These are phyloP conservation scores for Drosophila bocki DNA, from an alignment of 1,140 invertebrate species.

Conservation along the genomic window DNA sequence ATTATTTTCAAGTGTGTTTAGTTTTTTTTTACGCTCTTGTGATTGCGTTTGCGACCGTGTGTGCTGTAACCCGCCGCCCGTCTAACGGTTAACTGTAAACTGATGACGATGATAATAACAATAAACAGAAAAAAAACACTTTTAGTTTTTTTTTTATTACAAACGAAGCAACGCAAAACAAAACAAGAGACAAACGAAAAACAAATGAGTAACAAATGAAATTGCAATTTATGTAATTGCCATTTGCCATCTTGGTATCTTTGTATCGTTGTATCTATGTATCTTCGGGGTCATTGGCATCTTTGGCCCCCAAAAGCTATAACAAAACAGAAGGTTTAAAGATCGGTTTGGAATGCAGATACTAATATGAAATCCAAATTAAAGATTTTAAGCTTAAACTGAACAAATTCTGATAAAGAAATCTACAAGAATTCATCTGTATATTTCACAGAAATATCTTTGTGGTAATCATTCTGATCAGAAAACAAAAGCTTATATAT, in stretches of 20 bases:
- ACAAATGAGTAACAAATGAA: slow-evolving; percentile 60
- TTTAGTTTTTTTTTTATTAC: slow-evolving; percentile 33
- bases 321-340: not conserved
- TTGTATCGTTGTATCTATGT: slow-evolving; percentile 23
- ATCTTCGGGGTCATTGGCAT: slow-evolving; percentile 15
- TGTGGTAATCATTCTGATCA: not conserved
- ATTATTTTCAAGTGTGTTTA: slow-evolving; percentile 10
- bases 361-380: slow-evolving; percentile 4
- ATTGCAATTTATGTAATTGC: slow-evolving; percentile 79
- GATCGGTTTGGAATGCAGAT: slow-evolving; percentile 20
- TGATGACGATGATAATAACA: slow-evolving; percentile 42
- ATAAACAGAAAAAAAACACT: slow-evolving; percentile 33
- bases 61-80: slow-evolving; percentile 63
- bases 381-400: not conserved
- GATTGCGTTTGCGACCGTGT: slow-evolving; percentile 23
- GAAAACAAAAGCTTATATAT: too few species aligned
- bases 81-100: slow-evolving; percentile 74
- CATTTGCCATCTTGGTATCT: slow-evolving; percentile 9
- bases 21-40: slow-evolving; percentile 48
- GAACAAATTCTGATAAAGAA: not conserved
- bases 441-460: not conserved
- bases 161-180: slow-evolving; percentile 32
- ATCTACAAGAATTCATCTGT: not conserved
- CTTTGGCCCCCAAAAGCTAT: slow-evolving; percentile 8
- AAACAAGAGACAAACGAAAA: slow-evolving; percentile 16